Conservation (phyloP, 2,113 vertebrate species). For the Thamnaconus septentrionalis region DNA sequence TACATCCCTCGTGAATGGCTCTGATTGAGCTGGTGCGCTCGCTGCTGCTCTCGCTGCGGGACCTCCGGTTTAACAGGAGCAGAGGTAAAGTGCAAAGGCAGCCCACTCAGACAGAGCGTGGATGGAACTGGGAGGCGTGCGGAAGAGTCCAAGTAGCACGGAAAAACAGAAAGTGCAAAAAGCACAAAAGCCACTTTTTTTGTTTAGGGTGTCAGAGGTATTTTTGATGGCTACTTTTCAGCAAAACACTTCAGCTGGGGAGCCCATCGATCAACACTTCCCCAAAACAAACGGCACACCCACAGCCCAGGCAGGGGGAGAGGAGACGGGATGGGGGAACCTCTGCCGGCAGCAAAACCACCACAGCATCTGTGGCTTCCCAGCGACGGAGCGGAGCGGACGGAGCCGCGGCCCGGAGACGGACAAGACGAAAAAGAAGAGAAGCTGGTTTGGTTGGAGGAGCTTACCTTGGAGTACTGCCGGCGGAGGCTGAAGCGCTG, state of each 20-base stretch:
- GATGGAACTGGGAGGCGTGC: slow-evolving; percentile 3
- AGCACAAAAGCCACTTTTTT: neutral
- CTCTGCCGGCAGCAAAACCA: neutral
- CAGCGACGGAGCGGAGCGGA: neutral
- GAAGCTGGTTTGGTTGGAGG: slow-evolving; percentile 5
- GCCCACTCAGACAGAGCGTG: slow-evolving; percentile 8
- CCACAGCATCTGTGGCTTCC: neutral
- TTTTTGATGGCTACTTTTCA: too few species aligned
- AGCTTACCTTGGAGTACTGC: slow-evolving; percentile 78
- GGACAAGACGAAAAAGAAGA: neutral
- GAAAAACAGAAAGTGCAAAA: neutral
- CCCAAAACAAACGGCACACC: too few species aligned
- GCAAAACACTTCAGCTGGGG: too few species aligned
- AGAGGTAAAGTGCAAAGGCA: slow-evolving; percentile 28
- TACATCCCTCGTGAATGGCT: slow-evolving; percentile 1
- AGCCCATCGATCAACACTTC: too few species aligned
- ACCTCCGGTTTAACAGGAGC: slow-evolving; percentile 48
- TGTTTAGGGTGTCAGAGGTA: too few species aligned
- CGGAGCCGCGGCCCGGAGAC: slow-evolving; percentile 6
- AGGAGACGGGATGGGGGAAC: too few species aligned
- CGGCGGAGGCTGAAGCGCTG: slow-evolving; percentile 79
- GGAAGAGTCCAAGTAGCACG: neutral
- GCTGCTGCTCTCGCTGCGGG: neutral
- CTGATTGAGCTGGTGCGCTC: neutral
- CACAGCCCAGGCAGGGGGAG: too few species aligned